Percentiles rank a stretch among this genome's conserved stretches.
These are phyloP conservation scores for Calyptomena viridis DNA, from an alignment of 2,113 vertebrate species.

Conservation along the genomic window DNA sequence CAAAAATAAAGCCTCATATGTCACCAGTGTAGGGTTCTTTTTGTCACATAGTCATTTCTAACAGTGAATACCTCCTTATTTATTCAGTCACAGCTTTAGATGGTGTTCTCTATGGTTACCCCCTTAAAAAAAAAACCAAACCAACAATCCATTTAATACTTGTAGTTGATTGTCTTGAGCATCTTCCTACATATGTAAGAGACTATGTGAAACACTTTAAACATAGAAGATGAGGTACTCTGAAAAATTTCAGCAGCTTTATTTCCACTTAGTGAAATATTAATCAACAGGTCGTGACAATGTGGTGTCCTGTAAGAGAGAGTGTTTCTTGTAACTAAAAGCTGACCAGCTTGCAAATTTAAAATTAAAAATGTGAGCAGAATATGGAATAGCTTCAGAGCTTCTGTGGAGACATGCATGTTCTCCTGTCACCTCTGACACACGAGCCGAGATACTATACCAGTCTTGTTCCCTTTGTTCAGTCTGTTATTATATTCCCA, in stretches of 20 bases:
- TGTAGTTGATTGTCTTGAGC: background rate
- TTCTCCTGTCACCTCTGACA: background rate
- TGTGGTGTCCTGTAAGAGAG: fast-evolving
- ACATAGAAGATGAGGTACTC: background rate
- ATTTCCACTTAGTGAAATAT: background rate
- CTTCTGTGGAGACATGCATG: background rate
- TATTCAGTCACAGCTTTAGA: background rate
- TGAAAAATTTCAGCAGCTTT: background rate
- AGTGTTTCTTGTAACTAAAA: background rate
- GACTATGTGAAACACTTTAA: background rate
- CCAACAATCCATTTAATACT: background rate
- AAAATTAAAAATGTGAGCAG: background rate
- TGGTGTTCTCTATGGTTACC: background rate
- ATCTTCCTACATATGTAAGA: background rate
- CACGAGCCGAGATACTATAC: background rate
- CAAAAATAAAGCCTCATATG: background rate
- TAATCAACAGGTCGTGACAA: background rate
- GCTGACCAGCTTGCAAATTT: background rate
- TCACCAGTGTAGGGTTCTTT: background rate
- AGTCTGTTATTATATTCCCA: background rate
- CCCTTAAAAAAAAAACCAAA: background rate
- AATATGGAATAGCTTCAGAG: background rate
- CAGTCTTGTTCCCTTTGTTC: background rate
- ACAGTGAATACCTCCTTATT: background rate
- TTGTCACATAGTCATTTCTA: background rate